phyloP scores from a whole-genome alignment of 1,140 invertebrate species.

The Platyscapa corneri region DNA sequence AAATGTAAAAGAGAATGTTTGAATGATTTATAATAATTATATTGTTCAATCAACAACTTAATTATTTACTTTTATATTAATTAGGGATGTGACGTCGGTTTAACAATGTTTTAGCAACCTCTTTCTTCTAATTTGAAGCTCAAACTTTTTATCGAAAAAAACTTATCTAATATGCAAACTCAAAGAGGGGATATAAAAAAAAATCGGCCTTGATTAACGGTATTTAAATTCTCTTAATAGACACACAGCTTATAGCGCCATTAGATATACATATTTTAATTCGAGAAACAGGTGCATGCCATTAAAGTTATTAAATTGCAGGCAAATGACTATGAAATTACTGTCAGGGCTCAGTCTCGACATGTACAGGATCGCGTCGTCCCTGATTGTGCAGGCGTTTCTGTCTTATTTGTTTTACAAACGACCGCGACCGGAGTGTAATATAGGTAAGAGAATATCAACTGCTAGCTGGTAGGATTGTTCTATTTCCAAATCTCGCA shows the following conservation, averaged over 20 bases:
- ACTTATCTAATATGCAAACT: too few relatives aligned
- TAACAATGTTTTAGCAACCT: too few relatives aligned
- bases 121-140: too few relatives aligned
- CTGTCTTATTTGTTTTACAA: constrained; percentile 65
- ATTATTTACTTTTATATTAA: too few relatives aligned
- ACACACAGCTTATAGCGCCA: background rate
- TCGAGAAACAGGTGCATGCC: constrained; percentile 40
- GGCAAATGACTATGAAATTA: constrained; percentile 70
- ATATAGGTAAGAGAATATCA: constrained; percentile 58
- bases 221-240: background rate
- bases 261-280: constrained; percentile 7
- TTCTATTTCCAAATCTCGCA: background rate
- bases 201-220: background rate
- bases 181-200: too few relatives aligned
- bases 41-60: too few relatives aligned
- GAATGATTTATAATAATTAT: too few relatives aligned
- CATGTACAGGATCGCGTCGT: constrained; percentile 66
- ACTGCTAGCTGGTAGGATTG: background rate
- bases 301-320: constrained; percentile 65
- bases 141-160: too few relatives aligned
- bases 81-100: too few relatives aligned
- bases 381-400: constrained; percentile 64
- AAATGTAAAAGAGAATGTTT: too few relatives aligned
- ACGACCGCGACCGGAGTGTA: constrained; percentile 56
- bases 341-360: constrained; percentile 58